Evolutionary conservation across 2,797 vertebrate genomes (phyloP).

Genomic region (Lithobates sylvaticus): DNA sequence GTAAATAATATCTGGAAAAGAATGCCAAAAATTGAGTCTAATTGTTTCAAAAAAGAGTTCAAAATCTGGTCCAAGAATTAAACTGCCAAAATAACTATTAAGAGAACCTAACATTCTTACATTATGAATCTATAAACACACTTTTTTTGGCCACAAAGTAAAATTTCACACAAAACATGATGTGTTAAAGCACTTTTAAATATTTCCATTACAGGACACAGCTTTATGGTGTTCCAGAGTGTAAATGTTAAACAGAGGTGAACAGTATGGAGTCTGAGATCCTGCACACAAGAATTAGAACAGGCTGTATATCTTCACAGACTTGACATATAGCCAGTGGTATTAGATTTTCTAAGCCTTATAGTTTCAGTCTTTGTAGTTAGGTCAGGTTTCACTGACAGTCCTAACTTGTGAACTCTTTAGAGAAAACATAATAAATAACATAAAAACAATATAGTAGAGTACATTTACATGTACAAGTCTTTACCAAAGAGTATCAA

Average conservation of each 20-base stretch:
- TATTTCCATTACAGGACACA: background rate
- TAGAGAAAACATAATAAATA: slow-evolving; percentile 59
- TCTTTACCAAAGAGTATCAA: background rate
- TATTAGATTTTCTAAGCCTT: slow-evolving; percentile 50
- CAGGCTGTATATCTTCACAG: slow-evolving; percentile 3
- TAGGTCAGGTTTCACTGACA: slow-evolving; percentile 44
- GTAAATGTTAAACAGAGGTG: slow-evolving; percentile 26
- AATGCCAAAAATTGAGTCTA: no score
- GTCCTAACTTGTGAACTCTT: slow-evolving; percentile 58
- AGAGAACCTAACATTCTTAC: background rate
- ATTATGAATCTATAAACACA: slow-evolving; percentile 1
- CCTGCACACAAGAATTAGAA: background rate
- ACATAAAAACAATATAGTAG: slow-evolving; percentile 24
- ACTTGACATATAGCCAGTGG: slow-evolving; percentile 15
- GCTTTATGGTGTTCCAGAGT: background rate
- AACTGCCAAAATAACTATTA: slow-evolving; percentile 2
- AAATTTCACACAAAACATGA: slow-evolving; percentile 3
- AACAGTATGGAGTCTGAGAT: slow-evolving; percentile 16
- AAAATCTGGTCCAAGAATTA: background rate
- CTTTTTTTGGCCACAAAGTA: background rate
- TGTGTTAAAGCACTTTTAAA: background rate
- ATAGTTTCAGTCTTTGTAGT: slow-evolving; percentile 33
- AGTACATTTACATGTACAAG: background rate
- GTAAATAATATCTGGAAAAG: no score
- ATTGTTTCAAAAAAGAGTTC: background rate